Percentiles rank a stretch among this genome's conserved stretches.
phyloP scores from a whole-genome alignment of 2,113 vertebrate species.

The Tragelaphus strepsiceros region DNA sequence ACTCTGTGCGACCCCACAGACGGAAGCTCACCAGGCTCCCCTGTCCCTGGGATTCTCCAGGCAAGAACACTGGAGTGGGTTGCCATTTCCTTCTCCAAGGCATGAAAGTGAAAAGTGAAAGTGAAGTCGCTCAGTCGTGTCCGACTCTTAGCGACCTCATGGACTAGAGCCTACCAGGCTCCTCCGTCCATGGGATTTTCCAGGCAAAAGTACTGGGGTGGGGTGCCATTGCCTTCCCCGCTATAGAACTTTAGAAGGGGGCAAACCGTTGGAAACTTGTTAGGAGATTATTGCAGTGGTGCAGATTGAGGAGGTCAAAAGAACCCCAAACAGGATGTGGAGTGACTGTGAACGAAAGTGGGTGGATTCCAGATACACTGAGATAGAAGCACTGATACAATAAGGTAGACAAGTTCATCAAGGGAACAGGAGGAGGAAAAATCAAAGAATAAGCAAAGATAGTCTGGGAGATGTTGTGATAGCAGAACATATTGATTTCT shows the following conservation, averaged over 20 bases:
- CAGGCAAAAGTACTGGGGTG: too few species aligned
- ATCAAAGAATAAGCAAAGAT: neutral
- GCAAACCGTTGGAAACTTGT: neutral
- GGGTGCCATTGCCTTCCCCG: too few species aligned
- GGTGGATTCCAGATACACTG: neutral
- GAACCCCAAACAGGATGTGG: neutral
- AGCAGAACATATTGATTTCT: neutral
- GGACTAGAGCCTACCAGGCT: too few species aligned
- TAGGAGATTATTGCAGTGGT: neutral
- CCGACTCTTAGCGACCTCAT: too few species aligned
- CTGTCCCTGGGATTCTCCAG: too few species aligned
- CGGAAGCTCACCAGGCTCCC: too few species aligned
- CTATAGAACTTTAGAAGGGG: neutral
- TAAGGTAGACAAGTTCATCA: neutral
- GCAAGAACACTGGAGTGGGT: too few species aligned
- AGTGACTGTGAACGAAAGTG: neutral
- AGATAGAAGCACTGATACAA: neutral
- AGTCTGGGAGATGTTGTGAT: neutral
- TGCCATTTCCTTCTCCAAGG: too few species aligned
- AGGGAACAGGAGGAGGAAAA: neutral
- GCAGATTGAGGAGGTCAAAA: neutral
- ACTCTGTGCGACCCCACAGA: too few species aligned
- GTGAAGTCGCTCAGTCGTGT: too few species aligned
- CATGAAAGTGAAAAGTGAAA: too few species aligned
- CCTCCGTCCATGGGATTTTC: too few species aligned